Percentiles rank a stretch among this genome's conserved stretches.
Evolutionary conservation across 2,888 invertebrate genomes (phyloP).

Genomic region (Eupithecia insigniata): DNA sequence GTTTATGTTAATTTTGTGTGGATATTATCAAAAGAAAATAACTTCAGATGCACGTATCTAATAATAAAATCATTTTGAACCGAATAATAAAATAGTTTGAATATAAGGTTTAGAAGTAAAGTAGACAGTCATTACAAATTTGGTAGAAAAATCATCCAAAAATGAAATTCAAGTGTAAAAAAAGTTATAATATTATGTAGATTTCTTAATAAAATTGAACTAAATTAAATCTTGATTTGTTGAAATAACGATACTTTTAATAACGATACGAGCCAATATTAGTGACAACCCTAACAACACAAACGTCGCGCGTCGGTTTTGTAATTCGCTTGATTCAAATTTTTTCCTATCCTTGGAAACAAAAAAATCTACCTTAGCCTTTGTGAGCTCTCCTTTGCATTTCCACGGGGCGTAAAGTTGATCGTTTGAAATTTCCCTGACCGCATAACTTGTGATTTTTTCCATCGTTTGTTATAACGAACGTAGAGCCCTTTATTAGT

Average conservation of each 20-base stretch:
- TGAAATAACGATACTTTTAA: background rate
- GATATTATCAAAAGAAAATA: background rate
- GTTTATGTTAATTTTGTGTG: background rate
- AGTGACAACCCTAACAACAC: conserved; percentile 60
- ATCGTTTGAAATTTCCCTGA: conserved; percentile 69
- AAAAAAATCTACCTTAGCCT: conserved; percentile 71
- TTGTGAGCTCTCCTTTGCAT: conserved; percentile 78
- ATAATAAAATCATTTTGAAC: background rate
- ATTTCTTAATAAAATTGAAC: too few relatives aligned
- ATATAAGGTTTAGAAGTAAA: background rate
- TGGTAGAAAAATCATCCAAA: background rate
- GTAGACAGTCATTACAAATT: background rate
- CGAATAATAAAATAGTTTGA: background rate
- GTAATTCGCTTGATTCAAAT: conserved; percentile 75
- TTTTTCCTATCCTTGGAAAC: conserved; percentile 72
- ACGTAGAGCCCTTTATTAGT: conserved; percentile 58
- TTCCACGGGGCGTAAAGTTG: conserved; percentile 75
- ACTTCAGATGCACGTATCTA: background rate
- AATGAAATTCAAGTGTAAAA: too few relatives aligned
- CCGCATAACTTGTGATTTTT: conserved; percentile 71
- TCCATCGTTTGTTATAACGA: conserved; percentile 69
- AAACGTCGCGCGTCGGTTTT: conserved; percentile 66
- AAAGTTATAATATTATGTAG: too few relatives aligned
- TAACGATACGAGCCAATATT: too few relatives aligned
- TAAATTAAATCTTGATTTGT: background rate